Conservation (phyloP, 2,888 invertebrate species). For the Nebria brevicollis region DNA sequence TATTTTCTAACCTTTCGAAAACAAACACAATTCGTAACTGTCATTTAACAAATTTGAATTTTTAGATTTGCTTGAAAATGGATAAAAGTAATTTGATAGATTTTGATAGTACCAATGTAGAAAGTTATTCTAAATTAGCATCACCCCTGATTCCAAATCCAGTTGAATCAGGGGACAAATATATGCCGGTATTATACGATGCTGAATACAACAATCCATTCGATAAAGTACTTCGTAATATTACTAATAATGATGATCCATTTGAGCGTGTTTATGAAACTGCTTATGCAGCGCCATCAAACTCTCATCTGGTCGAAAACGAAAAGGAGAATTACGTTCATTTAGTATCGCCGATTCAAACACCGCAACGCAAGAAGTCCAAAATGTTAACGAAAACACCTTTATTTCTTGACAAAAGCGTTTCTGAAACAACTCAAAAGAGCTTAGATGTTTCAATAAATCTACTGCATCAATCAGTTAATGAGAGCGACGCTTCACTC, state of each 20-base stretch:
- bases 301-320: neutral
- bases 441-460: neutral
- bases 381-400: conserved; percentile 21
- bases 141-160: conserved; percentile 31
- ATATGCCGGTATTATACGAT: conserved; percentile 17
- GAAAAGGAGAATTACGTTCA: conserved; percentile 30
- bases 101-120: conserved; percentile 18
- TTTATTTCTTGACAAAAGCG: conserved; percentile 5
- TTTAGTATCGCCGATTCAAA: conserved; percentile 34
- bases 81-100: conserved; percentile 33
- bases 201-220: conserved; percentile 30
- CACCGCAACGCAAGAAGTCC: conserved; percentile 21
- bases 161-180: neutral
- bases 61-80: conserved; percentile 17
- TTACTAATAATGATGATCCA: conserved; percentile 36
- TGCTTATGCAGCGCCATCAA: neutral
- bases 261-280: conserved; percentile 22
- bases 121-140: conserved; percentile 7
- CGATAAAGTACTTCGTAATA: conserved; percentile 34
- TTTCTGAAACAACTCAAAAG: conserved; percentile 9
- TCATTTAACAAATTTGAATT: neutral
- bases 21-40: conserved; percentile 6
- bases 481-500: conserved; percentile 20
- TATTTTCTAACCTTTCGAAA: neutral
- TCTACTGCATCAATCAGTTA: neutral